phyloP scores from a whole-genome alignment of 2,113 vertebrate species.

The Pterophyllum scalare region DNA sequence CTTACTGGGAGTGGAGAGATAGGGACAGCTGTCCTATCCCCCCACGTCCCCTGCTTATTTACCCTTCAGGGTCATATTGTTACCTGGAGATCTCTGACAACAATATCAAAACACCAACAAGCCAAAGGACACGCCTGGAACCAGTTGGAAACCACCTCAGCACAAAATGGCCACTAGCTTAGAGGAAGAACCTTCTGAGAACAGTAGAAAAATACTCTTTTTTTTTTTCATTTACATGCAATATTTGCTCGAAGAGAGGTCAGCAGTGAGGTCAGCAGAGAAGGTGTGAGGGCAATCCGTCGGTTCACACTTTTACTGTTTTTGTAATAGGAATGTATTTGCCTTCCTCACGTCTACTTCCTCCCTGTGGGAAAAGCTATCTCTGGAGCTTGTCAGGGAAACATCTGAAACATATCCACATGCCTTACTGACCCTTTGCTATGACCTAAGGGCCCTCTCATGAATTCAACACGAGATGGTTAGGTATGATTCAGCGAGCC shows the following conservation, averaged over 20 bases:
- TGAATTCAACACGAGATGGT: constrained; percentile 68
- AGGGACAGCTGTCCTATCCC: constrained; percentile 66
- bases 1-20: constrained; percentile 59
- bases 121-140: constrained; percentile 2
- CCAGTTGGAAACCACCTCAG: constrained; percentile 15
- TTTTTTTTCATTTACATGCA: constrained; percentile 5
- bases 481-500: constrained; percentile 64
- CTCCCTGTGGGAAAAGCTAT: constrained; percentile 36
- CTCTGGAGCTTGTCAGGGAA: constrained; percentile 38
- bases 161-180: constrained; percentile 47
- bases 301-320: constrained; percentile 5
- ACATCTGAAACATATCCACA: constrained; percentile 47
- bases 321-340: constrained; percentile 12
- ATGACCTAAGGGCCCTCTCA: constrained; percentile 63
- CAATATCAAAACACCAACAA: constrained; percentile 16
- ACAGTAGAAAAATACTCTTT: neutral
- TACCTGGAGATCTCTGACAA: constrained; percentile 46
- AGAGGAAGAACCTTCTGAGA: neutral
- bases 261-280: neutral
- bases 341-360: constrained; percentile 2
- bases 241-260: constrained; percentile 7
- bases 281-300: constrained; percentile 25
- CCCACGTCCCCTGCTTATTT: neutral
- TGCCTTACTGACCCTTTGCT: constrained; percentile 68
- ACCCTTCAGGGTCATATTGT: constrained; percentile 25